Base-by-base conservation (phyloP, 2,797 vertebrate genomes). In the Neosalanx taihuensis region DNA sequence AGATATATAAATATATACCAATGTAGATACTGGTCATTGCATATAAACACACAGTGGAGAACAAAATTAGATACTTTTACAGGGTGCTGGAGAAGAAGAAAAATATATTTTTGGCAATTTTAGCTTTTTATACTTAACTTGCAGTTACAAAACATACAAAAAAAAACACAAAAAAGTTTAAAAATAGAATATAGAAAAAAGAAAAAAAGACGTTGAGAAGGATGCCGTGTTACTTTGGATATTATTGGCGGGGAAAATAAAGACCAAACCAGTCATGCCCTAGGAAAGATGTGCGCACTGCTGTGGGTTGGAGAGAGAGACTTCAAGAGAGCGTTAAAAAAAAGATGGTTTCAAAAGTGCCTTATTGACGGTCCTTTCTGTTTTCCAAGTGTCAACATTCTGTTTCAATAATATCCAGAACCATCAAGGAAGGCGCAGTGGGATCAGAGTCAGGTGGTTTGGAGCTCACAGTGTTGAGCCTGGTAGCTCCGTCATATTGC, bases 81-180 rank as follows among this genome's bases (percentile, higher is more conserved):
- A 99, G 97, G 97, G 97, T 99, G 97, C 97, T 99, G 97, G 96
- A 97, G 95, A 96, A 96, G 92, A 96, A 93, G 94, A 83, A 77
- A 83, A 76, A 93, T 93, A 95, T 99, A 99, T 99, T 99, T 99
- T 99, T 99, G 95, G 91, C 97, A 97, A 97, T 97, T 97, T 93
- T 98, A 99, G 97, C 96, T 97, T 99, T 99, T 99, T 98, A 99
- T 99, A 99, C 96, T 95, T 95, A 88, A 91, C 91, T 93, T 94
- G 92, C 90, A 90, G 89, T 97, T 96, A 97, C 92, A 96, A 98
- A 95, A 98, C 94, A 91, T 88, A 53, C 51, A 64, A 74, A 76
- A 76, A 79, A 82, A 83, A 77, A 5, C 51, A 17, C 9, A 56
- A 85, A 86, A 84, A 79, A 56, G 68, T 62, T 64, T 64, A 72